phyloP scores from a whole-genome alignment of 2,113 vertebrate genomes.

The Hystrix brachyura region DNA sequence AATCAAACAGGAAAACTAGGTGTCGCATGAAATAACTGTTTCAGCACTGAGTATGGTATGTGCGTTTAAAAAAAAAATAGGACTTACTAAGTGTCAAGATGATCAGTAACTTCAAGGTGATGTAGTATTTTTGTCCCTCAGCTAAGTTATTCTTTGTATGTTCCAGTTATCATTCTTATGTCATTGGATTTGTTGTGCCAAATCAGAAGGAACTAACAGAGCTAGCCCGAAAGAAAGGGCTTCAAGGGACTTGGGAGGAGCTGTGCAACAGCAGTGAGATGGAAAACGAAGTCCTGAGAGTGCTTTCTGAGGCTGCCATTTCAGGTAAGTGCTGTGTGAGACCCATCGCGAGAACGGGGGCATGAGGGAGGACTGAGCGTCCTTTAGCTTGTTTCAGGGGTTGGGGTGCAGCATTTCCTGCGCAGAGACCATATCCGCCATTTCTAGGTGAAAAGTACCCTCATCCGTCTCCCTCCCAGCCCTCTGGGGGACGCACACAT shows the following conservation, averaged over 20 bases:
- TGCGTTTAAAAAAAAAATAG: accelerated
- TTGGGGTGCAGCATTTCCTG: background rate
- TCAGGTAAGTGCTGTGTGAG: constrained; percentile 88
- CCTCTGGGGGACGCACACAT: accelerated
- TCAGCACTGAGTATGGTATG: background rate
- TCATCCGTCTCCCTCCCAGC: background rate
- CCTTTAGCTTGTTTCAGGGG: background rate
- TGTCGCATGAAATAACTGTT: background rate
- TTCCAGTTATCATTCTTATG: constrained; percentile 95
- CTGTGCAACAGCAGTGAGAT: constrained; percentile 93
- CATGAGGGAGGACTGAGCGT: background rate
- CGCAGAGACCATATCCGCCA: background rate
- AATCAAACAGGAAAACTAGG: background rate
- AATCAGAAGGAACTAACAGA: constrained; percentile 95
- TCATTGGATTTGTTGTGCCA: constrained; percentile 98
- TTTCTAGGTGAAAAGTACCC: background rate
- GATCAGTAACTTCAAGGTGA: background rate
- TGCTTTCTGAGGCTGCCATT: constrained; percentile 92
- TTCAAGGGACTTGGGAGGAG: constrained; percentile 93
- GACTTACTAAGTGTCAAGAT: background rate
- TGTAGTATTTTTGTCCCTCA: background rate
- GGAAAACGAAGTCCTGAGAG: constrained; percentile 94
- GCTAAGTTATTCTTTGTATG: constrained; percentile 9
- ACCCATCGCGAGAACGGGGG: background rate
- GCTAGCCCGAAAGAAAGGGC: constrained; percentile 91